Evolutionary conservation across 2,888 invertebrate species (phyloP), one percentile per base, ranked within the genome.

Genomic region (Cotesia congregata): DNA sequence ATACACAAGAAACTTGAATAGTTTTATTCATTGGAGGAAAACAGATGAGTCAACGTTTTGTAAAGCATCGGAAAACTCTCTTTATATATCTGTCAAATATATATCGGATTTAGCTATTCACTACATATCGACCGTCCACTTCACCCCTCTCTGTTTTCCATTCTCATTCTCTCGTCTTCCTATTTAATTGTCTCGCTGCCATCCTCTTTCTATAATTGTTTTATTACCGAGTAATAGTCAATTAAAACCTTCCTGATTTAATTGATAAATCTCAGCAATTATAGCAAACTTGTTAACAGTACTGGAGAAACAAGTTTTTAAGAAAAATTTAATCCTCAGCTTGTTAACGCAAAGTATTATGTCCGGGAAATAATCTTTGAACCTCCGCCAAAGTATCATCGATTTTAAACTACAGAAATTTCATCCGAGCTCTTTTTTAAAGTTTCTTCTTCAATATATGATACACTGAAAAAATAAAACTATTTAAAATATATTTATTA

Each of bases 21-120:
- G 17, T 73, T 20, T 65, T 20, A 59, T 73, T 73, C 73, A 73
- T 50, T 60, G 12, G 40, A 70, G 60, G 77, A 72, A 73, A 77
- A 73, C 65, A 70, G 59, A 77, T 72, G 68, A 73, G 64, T 76
- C 67, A 73, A 73, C 64, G 41, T 64, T 73, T 64, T 64, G 38
- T 65, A 67, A 72, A 64, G 17, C 40, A 72, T 62, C 64, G 72
- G 72, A 72, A 72, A 64, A 41, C 30, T n/a, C 30, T 67, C 50
- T 59, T 38, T 65, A 17, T 67, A 59, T 65, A 41, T 65, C 64
- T 67, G 67, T 73, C 59, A 65, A 65, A 59, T 67, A 73, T 50
- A 50, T 73, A 73, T 73, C 67, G 73, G 73, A 17, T 62, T 67
- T 59, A 50, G 50, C 73, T 59, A 65, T 73, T 71, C 59, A 38